These are phyloP conservation scores for Brevimyrus niger DNA, from an alignment of 2,113 vertebrate genomes.

Conservation along the genomic window DNA sequence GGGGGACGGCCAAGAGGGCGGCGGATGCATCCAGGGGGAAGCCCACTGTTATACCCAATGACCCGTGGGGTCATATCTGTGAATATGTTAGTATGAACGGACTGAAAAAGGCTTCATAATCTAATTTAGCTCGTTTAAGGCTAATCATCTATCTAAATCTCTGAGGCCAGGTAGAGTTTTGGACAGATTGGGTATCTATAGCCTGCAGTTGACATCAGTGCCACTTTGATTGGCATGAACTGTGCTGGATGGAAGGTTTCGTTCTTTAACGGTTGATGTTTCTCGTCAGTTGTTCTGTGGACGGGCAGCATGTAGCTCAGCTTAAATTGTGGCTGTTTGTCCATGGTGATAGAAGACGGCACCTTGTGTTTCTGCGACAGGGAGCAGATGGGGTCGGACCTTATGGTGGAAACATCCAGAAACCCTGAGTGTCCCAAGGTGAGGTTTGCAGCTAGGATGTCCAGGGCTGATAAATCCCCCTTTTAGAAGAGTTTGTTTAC, in stretches of 20 bases:
- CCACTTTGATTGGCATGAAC: background rate
- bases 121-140: background rate
- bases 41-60: background rate
- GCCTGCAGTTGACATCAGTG: background rate
- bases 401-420: constrained; percentile 89
- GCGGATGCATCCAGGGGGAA: background rate
- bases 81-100: background rate
- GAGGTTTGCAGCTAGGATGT: constrained; percentile 33
- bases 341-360: background rate
- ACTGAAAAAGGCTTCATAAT: background rate
- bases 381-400: constrained; percentile 84
- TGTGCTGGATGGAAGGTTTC: background rate
- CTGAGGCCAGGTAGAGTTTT: background rate
- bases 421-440: constrained; percentile 86
- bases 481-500: background rate
- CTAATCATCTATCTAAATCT: background rate
- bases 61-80: background rate
- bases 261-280: background rate
- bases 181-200: background rate
- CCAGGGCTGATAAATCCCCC: background rate
- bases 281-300: background rate
- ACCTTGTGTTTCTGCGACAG: constrained; percentile 49
- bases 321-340: background rate
- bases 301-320: background rate
- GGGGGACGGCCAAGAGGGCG: background rate